These are phyloP conservation scores for Lates calcarifer DNA, from an alignment of 2,113 vertebrate genomes.

Conservation along the genomic window DNA sequence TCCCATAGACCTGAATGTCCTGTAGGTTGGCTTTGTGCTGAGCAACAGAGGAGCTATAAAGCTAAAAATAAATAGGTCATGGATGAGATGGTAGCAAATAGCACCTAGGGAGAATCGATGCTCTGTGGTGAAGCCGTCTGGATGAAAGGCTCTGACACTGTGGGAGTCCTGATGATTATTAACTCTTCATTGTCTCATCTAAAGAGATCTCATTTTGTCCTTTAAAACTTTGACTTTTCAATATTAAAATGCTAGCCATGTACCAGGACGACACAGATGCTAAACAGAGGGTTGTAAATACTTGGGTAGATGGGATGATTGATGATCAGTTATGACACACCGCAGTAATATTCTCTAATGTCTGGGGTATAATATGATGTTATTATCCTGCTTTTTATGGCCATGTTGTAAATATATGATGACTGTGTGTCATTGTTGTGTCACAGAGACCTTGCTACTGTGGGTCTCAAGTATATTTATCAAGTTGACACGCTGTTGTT, in stretches of 20 bases:
- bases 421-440: background rate
- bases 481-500: constrained; percentile 28
- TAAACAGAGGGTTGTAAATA: constrained; percentile 9
- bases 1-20: constrained; percentile 49
- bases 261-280: constrained; percentile 6
- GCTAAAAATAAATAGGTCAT: constrained; percentile 80
- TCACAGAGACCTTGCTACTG: constrained; percentile 22
- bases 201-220: background rate
- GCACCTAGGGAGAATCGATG: constrained; percentile 75
- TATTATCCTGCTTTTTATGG: constrained; percentile 31
- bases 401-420: background rate
- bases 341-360: constrained; percentile 6
- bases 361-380: background rate
- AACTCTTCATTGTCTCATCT: constrained; percentile 41
- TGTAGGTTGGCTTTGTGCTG: constrained; percentile 58
- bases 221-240: background rate
- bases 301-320: background rate
- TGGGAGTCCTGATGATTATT: constrained; percentile 49
- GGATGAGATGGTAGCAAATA: constrained; percentile 65
- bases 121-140: constrained; percentile 53
- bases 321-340: background rate
- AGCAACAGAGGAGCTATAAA: constrained; percentile 63
- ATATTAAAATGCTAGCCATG: background rate
- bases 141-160: constrained; percentile 59
- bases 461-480: constrained; percentile 48